phyloP scores from a whole-genome alignment of 2,113 vertebrate genomes.

The Scolopax mira region DNA sequence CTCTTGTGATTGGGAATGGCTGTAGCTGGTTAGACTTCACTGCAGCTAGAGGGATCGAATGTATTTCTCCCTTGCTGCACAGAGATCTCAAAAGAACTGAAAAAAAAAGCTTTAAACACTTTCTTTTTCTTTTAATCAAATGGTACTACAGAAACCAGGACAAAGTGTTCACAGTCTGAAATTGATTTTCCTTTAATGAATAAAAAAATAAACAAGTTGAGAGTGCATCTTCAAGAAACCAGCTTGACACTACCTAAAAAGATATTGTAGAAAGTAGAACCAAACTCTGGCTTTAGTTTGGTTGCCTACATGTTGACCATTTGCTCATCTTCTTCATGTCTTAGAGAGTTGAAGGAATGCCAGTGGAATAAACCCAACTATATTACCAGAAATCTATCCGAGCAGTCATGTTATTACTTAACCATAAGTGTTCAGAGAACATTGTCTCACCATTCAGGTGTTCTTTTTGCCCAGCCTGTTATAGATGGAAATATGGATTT shows the following conservation, averaged over 20 bases:
- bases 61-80: neutral
- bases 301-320: neutral
- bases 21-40: neutral
- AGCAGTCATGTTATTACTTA: neutral
- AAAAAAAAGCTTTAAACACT: neutral
- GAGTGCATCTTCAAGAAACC: neutral
- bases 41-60: neutral
- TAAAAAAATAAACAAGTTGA: neutral
- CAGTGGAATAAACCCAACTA: neutral
- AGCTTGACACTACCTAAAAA: neutral
- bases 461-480: neutral
- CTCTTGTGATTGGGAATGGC: neutral
- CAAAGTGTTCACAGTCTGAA: neutral
- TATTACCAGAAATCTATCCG: neutral
- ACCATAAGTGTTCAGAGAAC: neutral
- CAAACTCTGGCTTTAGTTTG: neutral
- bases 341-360: neutral
- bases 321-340: neutral
- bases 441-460: neutral
- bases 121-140: neutral
- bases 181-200: slow-evolving; percentile 5
- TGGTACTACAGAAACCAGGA: neutral
- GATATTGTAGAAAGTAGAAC: neutral
- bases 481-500: neutral
- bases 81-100: neutral